These are phyloP conservation scores for Drosophila pseudotalamancana DNA, from an alignment of 2,888 invertebrate genomes.

Conservation along the genomic window DNA sequence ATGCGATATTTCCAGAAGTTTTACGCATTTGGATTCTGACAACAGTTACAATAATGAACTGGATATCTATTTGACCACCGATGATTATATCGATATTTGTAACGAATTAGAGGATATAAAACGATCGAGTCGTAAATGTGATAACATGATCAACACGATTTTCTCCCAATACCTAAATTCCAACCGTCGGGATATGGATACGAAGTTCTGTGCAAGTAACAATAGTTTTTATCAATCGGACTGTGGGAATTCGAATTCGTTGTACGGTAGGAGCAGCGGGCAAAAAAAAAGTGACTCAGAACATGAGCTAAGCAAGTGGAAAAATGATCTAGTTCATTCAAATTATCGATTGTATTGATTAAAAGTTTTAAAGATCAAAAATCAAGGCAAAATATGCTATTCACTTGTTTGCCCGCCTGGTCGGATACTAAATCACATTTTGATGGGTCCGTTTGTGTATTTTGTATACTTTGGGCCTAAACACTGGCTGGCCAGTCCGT, in stretches of 20 bases:
- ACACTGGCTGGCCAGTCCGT: constrained; percentile 33
- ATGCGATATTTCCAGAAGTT: background rate
- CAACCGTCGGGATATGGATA: background rate
- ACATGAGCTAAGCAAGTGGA: background rate
- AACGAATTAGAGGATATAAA: constrained; percentile 10
- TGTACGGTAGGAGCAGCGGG: background rate
- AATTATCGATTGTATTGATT: constrained; percentile 5
- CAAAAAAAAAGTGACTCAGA: background rate
- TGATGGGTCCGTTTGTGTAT: constrained; percentile 35
- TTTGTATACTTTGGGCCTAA: background rate
- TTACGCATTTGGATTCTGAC: background rate
- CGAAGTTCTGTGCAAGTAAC: background rate
- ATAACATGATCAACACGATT: constrained; percentile 12
- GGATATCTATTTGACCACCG: background rate
- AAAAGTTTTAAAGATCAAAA: constrained; percentile 19
- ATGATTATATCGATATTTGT: constrained; percentile 3
- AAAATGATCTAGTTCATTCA: background rate
- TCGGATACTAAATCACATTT: constrained; percentile 56
- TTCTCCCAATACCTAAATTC: background rate
- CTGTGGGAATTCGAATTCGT: too few relatives aligned
- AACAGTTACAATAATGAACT: too few relatives aligned
- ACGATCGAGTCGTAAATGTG: constrained; percentile 14
- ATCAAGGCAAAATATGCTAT: constrained; percentile 13
- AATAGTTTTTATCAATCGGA: background rate
- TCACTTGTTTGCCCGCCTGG: constrained; percentile 11